A percentile compares a stretch with the other conserved stretches of the same genome.
These are phyloP conservation scores for Jaculus jaculus DNA, from an alignment of 2,113 vertebrate genomes.

Conservation along the genomic window DNA sequence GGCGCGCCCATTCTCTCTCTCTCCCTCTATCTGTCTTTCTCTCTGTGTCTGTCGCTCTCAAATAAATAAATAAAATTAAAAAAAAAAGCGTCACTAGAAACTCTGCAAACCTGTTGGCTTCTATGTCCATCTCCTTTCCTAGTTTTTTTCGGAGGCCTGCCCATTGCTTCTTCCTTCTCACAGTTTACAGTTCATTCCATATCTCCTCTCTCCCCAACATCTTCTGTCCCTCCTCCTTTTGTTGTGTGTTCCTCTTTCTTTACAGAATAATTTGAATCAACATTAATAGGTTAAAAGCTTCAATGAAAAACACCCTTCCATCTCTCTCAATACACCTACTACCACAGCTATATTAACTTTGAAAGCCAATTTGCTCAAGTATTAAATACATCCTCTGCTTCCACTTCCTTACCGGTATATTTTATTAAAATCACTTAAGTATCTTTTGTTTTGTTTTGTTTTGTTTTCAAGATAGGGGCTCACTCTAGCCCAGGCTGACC, in stretches of 20 bases:
- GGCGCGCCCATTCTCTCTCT: too few relatives aligned
- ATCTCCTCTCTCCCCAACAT: neutral
- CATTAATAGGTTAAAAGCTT: slow-evolving; percentile 18
- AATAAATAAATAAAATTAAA: too few relatives aligned
- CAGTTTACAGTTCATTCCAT: neutral
- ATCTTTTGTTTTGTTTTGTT: neutral
- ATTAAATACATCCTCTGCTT: neutral
- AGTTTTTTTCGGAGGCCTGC: neutral
- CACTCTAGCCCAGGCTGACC: too few relatives aligned
- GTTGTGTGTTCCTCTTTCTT: neutral
- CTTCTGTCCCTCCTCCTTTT: neutral
- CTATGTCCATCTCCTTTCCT: neutral
- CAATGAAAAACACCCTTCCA: neutral
- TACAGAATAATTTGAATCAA: slow-evolving; percentile 26
- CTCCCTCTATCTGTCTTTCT: too few relatives aligned
- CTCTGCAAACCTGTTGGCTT: neutral
- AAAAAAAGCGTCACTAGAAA: neutral
- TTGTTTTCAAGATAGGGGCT: too few relatives aligned
- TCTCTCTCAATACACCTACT: neutral
- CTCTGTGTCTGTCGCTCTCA: too few relatives aligned
- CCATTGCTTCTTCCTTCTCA: neutral
- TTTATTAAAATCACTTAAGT: neutral
- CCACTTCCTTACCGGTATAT: neutral
- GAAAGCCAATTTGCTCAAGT: neutral
- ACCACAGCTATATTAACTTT: neutral